Conservation (phyloP, 2,797 vertebrate genomes). For the Halcyon smyrnensis region DNA sequence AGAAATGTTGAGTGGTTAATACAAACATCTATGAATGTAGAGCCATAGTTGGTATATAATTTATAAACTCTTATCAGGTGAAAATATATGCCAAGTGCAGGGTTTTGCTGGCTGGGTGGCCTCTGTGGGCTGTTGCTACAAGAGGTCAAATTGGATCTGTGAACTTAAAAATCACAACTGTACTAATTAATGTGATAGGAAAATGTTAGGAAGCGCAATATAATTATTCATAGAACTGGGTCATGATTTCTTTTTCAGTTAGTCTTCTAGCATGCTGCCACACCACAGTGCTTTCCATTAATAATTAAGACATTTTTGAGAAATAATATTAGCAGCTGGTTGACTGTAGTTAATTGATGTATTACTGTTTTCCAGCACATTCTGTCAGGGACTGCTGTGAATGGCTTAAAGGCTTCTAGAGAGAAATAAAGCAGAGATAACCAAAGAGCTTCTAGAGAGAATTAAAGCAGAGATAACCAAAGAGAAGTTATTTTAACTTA, state of each 20-base stretch:
- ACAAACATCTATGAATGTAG: not conserved
- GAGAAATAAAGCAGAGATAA: constrained; percentile 62
- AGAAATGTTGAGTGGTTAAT: not conserved
- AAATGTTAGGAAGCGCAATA: constrained; percentile 27
- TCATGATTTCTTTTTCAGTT: constrained; percentile 57
- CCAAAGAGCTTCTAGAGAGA: constrained; percentile 46
- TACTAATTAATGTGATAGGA: constrained; percentile 25
- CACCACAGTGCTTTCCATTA: constrained; percentile 65
- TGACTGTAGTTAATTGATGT: constrained; percentile 74
- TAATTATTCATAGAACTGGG: constrained; percentile 57
- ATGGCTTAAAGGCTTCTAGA: constrained; percentile 49
- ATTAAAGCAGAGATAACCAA: constrained; percentile 53
- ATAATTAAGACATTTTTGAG: constrained; percentile 70
- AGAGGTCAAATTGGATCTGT: constrained; percentile 48
- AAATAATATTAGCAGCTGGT: constrained; percentile 71
- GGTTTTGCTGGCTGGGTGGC: constrained; percentile 16
- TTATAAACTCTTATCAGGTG: constrained; percentile 12
- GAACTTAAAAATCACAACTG: constrained; percentile 46
- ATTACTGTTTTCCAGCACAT: constrained; percentile 72
- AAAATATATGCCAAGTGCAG: not conserved
- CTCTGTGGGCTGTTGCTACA: constrained; percentile 43
- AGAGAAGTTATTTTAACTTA: constrained; percentile 65
- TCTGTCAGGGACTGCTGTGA: constrained; percentile 57
- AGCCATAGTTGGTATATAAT: not conserved
- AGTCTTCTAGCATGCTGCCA: constrained; percentile 38